Evolutionary conservation across 2,113 vertebrate species (phyloP).

Genomic region (Tenebrosternarchus preto): DNA sequence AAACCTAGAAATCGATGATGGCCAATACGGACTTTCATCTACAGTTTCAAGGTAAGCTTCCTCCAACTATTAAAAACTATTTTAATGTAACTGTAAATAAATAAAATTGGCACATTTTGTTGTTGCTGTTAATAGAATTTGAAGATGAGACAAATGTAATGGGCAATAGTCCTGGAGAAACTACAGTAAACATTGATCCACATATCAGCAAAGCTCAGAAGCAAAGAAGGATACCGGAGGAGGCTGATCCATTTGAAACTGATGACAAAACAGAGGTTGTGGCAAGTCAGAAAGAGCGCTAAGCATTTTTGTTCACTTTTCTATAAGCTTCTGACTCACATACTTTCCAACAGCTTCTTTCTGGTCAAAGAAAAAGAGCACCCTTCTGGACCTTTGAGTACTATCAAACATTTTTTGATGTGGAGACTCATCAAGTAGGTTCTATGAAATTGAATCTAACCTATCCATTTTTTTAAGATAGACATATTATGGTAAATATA

Average conservation of each 20-base stretch:
- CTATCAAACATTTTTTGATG: conserved; percentile 93
- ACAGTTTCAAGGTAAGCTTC: conserved; percentile 76
- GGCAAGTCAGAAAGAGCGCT: not conserved
- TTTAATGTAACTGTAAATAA: too few relatives aligned
- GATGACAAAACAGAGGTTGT: conserved; percentile 87
- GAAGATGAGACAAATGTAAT: conserved; percentile 78
- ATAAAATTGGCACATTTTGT: not conserved
- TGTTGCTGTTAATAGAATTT: conserved; percentile 78
- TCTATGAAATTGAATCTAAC: not conserved
- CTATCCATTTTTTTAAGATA: too few relatives aligned
- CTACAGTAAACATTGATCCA: conserved; percentile 83
- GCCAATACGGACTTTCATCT: conserved; percentile 53
- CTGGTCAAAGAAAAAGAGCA: conserved; percentile 85
- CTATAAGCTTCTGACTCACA: not conserved
- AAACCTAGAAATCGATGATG: conserved; percentile 35
- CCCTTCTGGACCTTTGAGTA: conserved; percentile 98
- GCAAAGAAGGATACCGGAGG: conserved; percentile 65
- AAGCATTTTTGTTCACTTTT: too few relatives aligned
- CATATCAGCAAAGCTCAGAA: conserved; percentile 64
- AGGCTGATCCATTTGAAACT: conserved; percentile 76
- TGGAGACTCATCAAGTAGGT: conserved; percentile 89
- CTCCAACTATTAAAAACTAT: not conserved
- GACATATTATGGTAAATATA: too few relatives aligned
- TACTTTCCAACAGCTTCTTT: conserved; percentile 78
- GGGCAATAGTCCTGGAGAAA: conserved; percentile 75